phyloP scores from a whole-genome alignment of 2,113 vertebrate species.

The Anarhynchus alexandrinus region DNA sequence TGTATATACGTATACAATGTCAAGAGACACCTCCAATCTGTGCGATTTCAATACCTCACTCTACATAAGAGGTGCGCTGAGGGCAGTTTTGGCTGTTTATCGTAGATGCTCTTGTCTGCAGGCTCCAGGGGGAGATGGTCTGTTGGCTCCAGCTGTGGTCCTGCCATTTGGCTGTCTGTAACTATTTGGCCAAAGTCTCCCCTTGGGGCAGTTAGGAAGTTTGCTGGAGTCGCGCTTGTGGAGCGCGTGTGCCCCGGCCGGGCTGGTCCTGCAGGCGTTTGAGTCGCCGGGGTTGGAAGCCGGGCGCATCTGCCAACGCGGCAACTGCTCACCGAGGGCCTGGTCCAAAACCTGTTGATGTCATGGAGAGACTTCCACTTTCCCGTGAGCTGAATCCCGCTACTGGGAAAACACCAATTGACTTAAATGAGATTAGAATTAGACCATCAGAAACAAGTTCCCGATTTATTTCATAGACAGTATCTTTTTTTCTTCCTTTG shows the following conservation, averaged over 20 bases:
- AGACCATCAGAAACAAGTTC: slow-evolving; percentile 19
- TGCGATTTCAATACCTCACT: neutral
- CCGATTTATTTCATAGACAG: slow-evolving; percentile 5
- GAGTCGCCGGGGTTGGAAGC: neutral
- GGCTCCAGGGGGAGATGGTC: neutral
- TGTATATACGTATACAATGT: fast-evolving
- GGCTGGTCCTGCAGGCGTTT: neutral
- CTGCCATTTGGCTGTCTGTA: neutral
- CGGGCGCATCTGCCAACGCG: neutral
- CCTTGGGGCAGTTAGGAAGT: neutral
- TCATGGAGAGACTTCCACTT: neutral
- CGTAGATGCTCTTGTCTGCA: neutral
- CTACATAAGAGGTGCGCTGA: neutral
- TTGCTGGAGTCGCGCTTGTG: fast-evolving
- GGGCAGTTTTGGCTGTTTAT: neutral
- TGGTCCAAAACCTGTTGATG: neutral
- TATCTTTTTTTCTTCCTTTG: neutral
- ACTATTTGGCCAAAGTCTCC: neutral
- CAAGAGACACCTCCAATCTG: neutral
- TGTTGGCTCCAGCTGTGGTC: neutral
- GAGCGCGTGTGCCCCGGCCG: fast-evolving
- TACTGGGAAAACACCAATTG: neutral
- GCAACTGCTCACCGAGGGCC: neutral
- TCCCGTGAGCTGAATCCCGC: neutral
- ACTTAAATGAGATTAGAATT: neutral